Evolutionary conservation across 1,140 invertebrate species (phyloP).

Genomic region (Piezodorus guildinii): DNA sequence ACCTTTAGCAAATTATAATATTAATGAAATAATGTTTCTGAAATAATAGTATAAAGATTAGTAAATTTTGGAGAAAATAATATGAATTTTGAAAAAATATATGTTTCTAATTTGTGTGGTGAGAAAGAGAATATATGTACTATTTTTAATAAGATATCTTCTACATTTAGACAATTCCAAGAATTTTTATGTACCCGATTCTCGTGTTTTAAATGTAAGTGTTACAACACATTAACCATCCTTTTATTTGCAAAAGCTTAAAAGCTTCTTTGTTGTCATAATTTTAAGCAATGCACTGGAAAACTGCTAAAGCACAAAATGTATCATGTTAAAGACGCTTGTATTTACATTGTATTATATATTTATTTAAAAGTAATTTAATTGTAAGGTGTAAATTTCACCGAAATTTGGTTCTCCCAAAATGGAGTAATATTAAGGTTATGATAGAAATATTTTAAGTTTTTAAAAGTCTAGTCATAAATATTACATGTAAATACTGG

Average conservation of each 20-base stretch:
- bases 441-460: constrained; percentile 8
- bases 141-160: too few relatives aligned
- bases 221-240: background rate
- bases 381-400: background rate
- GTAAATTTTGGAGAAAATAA: background rate
- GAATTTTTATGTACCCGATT: too few relatives aligned
- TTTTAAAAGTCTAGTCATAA: constrained; percentile 11
- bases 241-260: background rate
- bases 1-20: background rate
- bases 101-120: background rate
- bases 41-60: background rate
- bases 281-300: background rate
- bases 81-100: background rate
- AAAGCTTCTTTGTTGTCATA: background rate
- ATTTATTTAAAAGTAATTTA: background rate
- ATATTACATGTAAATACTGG: constrained; percentile 9
- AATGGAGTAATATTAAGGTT: background rate
- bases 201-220: too few relatives aligned
- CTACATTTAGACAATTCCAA: too few relatives aligned
- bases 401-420: background rate
- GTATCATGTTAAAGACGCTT: constrained; percentile 10
- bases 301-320: background rate
- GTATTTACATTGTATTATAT: constrained; percentile 9
- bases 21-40: background rate
- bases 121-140: too few relatives aligned